phyloP scores from a whole-genome alignment of 2,113 vertebrate species.

The Centropus unirufus region DNA sequence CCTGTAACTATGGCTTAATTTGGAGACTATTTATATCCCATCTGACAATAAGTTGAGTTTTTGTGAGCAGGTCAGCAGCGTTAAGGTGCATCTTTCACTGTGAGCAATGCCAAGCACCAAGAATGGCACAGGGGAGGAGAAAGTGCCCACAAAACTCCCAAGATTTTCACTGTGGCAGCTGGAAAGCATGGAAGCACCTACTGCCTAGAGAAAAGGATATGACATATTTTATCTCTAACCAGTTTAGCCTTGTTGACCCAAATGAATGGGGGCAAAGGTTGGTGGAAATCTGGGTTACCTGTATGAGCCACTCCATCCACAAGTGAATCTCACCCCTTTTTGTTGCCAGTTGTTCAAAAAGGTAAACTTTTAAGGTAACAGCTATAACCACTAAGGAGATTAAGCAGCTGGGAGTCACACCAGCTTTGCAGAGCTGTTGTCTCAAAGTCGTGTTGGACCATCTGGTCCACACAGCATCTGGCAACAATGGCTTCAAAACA shows the following conservation, averaged over 20 bases:
- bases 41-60: background rate
- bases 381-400: background rate
- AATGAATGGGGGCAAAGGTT: background rate
- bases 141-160: background rate
- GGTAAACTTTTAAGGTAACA: background rate
- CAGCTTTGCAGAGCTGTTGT: background rate
- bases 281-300: background rate
- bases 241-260: background rate
- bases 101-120: background rate
- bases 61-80: background rate
- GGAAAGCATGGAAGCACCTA: background rate
- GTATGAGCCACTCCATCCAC: background rate
- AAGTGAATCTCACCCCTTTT: background rate
- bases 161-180: background rate
- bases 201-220: background rate
- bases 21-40: background rate
- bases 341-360: background rate
- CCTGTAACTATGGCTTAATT: background rate
- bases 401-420: background rate
- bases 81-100: background rate
- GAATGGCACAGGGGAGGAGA: background rate
- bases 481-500: fast-evolving
- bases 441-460: background rate
- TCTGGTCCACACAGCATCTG: no score
- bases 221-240: background rate